Percentiles rank a stretch among this genome's conserved stretches.
Conservation (phyloP, 2,888 invertebrate genomes). For the Lymantria dispar region DNA sequence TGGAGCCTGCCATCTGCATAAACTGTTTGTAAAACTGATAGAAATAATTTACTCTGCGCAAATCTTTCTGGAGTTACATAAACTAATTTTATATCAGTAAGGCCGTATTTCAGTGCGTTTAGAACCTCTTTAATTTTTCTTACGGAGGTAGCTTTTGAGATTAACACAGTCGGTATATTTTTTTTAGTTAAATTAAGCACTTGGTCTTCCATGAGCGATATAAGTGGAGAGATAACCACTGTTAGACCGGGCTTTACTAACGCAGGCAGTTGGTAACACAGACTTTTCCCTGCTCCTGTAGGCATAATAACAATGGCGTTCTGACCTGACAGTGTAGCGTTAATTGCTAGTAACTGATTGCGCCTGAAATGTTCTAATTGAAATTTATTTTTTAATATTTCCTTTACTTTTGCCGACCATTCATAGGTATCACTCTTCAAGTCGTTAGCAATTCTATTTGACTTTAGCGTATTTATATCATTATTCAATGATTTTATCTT, state of each 20-base stretch:
- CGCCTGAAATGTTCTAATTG: slow-evolving; percentile 87
- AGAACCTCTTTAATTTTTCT: slow-evolving; percentile 79
- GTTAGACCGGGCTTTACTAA: slow-evolving; percentile 86
- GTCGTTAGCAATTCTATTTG: slow-evolving; percentile 70
- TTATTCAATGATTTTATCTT: slow-evolving; percentile 73
- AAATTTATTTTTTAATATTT: slow-evolving; percentile 84
- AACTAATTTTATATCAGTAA: slow-evolving; percentile 86
- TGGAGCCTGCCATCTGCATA: slow-evolving; percentile 86
- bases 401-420: slow-evolving; percentile 86
- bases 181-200: slow-evolving; percentile 85
- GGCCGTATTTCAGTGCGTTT: slow-evolving; percentile 83
- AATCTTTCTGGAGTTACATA: slow-evolving; percentile 96
- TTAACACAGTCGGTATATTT: slow-evolving; percentile 85
- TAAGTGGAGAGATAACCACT: slow-evolving; percentile 90
- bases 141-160: slow-evolving; percentile 85
- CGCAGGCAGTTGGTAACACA: slow-evolving; percentile 95
- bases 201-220: slow-evolving; percentile 96
- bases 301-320: slow-evolving; percentile 94
- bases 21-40: slow-evolving; percentile 92
- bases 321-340: slow-evolving; percentile 90
- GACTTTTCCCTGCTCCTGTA: slow-evolving; percentile 95
- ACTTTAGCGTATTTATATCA: slow-evolving; percentile 72
- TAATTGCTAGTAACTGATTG: slow-evolving; percentile 92
- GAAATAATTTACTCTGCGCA: slow-evolving; percentile 93
- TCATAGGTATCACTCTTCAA: slow-evolving; percentile 83